These are phyloP conservation scores for Acanthis flammea DNA, from an alignment of 2,797 vertebrate species.

Conservation along the genomic window DNA sequence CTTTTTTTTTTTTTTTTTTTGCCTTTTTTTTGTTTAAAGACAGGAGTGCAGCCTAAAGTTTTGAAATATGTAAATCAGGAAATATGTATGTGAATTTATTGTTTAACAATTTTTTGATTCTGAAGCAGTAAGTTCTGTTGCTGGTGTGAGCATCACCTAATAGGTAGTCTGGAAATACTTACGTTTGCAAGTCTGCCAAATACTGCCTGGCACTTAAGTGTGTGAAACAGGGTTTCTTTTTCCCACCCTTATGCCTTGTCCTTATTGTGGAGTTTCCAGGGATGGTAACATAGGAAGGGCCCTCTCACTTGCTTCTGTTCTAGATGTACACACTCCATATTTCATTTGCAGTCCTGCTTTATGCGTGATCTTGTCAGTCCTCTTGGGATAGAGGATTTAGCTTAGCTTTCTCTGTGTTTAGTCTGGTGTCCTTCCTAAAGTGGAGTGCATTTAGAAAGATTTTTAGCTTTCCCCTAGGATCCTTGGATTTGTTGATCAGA, in stretches of 20 bases:
- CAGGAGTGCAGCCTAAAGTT: neutral
- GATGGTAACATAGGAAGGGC: accelerated
- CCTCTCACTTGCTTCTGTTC: neutral
- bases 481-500: neutral
- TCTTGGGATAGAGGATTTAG: neutral
- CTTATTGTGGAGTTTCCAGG: neutral
- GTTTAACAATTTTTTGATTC: neutral
- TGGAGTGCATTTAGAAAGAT: neutral
- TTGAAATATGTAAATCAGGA: neutral
- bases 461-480: neutral
- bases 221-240: neutral
- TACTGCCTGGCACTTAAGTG: neutral
- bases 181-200: neutral
- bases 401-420: neutral
- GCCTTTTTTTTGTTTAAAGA: neutral
- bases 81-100: neutral
- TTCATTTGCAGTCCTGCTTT: neutral
- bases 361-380: neutral
- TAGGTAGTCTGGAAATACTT: neutral
- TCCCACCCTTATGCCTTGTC: neutral
- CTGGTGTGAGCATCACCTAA: neutral
- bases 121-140: neutral
- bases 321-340: neutral
- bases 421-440: neutral
- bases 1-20: neutral